Base-by-base conservation (phyloP, 2,113 vertebrate genomes). In the Ctenomys sociabilis region DNA sequence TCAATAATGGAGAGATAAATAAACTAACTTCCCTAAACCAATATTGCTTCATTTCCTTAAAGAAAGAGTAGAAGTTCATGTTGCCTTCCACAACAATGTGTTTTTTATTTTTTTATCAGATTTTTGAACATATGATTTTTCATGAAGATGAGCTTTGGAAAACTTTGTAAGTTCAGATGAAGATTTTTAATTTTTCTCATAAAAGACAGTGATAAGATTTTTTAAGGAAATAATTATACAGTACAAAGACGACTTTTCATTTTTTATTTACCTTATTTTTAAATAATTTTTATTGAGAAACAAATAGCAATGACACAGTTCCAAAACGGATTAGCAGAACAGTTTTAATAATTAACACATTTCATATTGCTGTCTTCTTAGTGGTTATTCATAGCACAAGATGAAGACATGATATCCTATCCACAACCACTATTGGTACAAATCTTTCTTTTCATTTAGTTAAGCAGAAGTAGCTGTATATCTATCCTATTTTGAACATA, bases 141-240 rank as follows among this genome's bases (percentile, higher is more conserved):
- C 13, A 32, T 63, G 24, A 9, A 9, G n/a, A 17, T 78, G 19
- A 91, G 22, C 57, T 84, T 91, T 78, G 49, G 70, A 90, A 90
- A 83, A 10, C 9, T 13, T 82, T 35, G 0, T 77, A 63, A 86
- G 57, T 54, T 93, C 30, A 63, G 28, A 40, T 83, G 77, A 83
- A 70, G 40, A 87, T 83, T 87, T 70, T 90, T 22, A 90, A 87
- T 68, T 90, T 93, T 77, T 83, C 61, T 68, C 11, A 93, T 4
- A 35, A 16, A 68, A 45, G 66, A 12, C 2, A 89, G 28, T 90
- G 59, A 77, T 10, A 52, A 78, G 66, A n/a, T 49, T 49, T 87
- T 52, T 90, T 37, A 49, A 54, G 37, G 54, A 52, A 78, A 78
- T 78, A 63, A 30, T 4, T 14, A 92, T 93, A 0, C 52, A 35